Percentiles rank a stretch among this genome's conserved stretches.
Conservation (phyloP, 2,113 vertebrate genomes). For the Forbesichthys agassizii region DNA sequence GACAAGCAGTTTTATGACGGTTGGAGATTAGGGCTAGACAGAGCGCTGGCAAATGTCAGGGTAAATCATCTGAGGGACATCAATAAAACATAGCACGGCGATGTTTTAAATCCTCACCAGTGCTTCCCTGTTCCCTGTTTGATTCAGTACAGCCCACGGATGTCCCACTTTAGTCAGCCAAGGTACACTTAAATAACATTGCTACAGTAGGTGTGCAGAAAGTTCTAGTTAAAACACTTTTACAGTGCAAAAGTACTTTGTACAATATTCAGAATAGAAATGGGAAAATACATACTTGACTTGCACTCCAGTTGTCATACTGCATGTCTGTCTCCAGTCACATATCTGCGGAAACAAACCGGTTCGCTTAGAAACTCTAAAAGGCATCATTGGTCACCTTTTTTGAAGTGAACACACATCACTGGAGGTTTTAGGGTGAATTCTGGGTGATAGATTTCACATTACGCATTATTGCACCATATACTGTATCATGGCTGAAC, state of each 20-base stretch:
- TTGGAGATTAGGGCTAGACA: slow-evolving; percentile 51
- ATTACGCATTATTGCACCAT: no score
- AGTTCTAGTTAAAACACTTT: slow-evolving; percentile 10
- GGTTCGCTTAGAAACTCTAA: background rate
- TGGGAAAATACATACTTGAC: slow-evolving; percentile 39
- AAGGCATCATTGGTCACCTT: no score
- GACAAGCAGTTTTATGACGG: slow-evolving; percentile 51
- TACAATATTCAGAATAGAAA: background rate
- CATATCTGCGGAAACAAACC: slow-evolving; percentile 21
- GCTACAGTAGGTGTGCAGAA: background rate
- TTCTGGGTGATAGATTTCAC: background rate
- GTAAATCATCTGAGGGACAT: slow-evolving; percentile 60
- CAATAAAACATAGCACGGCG: slow-evolving; percentile 65
- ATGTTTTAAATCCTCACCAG: slow-evolving; percentile 42
- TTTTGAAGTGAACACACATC: background rate
- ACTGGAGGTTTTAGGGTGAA: background rate
- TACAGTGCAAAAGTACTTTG: background rate
- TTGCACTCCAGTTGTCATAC: slow-evolving; percentile 39
- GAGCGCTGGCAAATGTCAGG: slow-evolving; percentile 64
- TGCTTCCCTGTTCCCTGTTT: slow-evolving; percentile 48
- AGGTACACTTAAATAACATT: background rate
- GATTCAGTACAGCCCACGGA: slow-evolving; percentile 37
- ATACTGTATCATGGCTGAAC: no score
- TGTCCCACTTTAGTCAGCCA: slow-evolving; percentile 15
- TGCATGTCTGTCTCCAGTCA: slow-evolving; percentile 36